Conservation (phyloP, 2,797 vertebrate species). For the Crocidura indochinensis region DNA sequence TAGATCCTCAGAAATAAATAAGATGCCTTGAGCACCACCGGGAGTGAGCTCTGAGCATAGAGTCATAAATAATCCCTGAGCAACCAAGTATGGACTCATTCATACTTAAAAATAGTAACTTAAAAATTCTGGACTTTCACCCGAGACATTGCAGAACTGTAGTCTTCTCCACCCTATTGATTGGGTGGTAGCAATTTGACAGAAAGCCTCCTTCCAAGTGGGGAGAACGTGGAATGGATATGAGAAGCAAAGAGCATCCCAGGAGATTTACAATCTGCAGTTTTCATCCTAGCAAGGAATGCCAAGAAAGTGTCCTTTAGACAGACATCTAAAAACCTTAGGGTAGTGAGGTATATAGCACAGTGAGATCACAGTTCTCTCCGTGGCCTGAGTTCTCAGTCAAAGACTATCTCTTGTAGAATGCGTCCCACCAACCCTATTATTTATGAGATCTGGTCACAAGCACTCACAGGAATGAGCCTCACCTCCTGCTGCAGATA, state of each 20-base stretch:
- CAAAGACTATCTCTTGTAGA: not conserved
- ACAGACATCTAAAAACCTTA: too few species aligned
- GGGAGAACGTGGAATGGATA: not conserved
- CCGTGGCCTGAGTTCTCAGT: not conserved
- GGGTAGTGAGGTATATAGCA: not conserved
- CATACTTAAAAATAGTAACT: too few species aligned
- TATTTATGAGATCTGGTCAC: too few species aligned
- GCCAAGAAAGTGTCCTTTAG: too few species aligned
- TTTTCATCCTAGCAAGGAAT: not conserved
- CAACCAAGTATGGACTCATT: too few species aligned
- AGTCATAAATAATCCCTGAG: too few species aligned
- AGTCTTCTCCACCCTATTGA: not conserved
- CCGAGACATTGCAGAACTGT: not conserved
- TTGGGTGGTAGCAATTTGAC: not conserved
- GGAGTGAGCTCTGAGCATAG: too few species aligned
- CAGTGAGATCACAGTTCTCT: too few species aligned
- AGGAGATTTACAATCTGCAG: not conserved
- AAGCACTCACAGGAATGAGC: fast-evolving
- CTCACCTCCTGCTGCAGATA: slow-evolving; percentile 88
- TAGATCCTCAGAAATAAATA: too few species aligned
- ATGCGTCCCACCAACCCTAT: not conserved
- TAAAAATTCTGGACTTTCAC: too few species aligned
- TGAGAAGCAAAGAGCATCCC: not conserved
- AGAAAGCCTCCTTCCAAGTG: not conserved
- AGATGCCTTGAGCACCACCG: too few species aligned